These are phyloP conservation scores for Babylonia areolata DNA, from an alignment of 1,140 invertebrate genomes.

Conservation along the genomic window DNA sequence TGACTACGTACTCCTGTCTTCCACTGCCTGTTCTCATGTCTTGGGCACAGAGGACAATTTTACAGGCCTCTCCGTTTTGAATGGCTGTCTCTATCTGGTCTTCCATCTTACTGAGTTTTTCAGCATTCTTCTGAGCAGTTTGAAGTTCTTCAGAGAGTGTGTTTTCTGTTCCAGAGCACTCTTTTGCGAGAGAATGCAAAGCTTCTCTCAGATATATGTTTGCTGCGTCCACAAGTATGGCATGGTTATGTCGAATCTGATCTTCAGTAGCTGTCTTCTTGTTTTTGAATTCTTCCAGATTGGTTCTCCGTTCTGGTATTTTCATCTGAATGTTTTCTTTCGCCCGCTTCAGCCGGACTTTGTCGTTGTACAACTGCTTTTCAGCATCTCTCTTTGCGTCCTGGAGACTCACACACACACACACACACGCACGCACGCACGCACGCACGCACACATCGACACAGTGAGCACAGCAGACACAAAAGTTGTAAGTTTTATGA, in stretches of 20 bases:
- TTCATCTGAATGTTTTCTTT: background rate
- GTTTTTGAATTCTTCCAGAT: background rate
- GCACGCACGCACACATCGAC: no score
- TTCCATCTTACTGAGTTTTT: background rate
- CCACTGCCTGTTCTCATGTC: background rate
- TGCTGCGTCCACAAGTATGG: background rate
- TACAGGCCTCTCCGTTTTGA: background rate
- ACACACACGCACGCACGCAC: background rate
- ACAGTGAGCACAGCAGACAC: no score
- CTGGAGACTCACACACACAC: background rate
- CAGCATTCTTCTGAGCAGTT: background rate
- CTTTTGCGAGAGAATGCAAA: no score
- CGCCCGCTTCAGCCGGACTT: background rate
- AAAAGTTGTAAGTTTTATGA: no score
- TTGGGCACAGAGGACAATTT: background rate
- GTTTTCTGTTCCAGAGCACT: background rate
- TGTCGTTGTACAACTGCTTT: conserved; percentile 6
- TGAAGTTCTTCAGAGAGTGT: no score
- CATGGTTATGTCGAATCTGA: background rate
- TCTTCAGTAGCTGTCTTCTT: background rate
- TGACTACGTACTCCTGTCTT: background rate
- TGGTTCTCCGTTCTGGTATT: background rate
- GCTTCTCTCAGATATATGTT: no score
- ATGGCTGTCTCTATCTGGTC: background rate
- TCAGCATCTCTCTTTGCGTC: background rate